These are phyloP conservation scores for Rhegmatorhina hoffmannsi DNA, from an alignment of 2,113 vertebrate genomes.

Conservation along the genomic window DNA sequence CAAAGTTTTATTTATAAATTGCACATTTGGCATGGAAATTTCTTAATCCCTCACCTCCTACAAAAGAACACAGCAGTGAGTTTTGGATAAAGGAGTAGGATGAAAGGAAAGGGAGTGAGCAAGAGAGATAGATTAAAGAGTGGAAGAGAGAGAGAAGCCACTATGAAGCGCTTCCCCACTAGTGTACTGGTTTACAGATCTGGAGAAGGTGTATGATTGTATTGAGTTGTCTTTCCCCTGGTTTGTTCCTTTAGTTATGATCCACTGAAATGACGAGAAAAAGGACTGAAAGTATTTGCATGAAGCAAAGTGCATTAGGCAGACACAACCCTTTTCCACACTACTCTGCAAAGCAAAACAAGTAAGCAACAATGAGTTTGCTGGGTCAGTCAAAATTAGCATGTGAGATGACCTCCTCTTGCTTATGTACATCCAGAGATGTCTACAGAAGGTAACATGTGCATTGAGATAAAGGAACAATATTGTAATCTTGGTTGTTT, in stretches of 20 bases:
- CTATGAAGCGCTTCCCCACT: not conserved
- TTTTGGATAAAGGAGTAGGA: not conserved
- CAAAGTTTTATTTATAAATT: not conserved
- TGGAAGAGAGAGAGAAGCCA: not conserved
- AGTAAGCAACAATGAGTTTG: not conserved
- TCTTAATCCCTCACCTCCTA: not conserved
- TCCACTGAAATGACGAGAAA: not conserved
- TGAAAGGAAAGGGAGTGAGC: not conserved
- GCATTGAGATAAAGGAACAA: not conserved
- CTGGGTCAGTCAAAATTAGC: not conserved
- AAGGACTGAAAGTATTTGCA: not conserved
- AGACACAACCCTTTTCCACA: not conserved
- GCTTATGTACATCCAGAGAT: not conserved
- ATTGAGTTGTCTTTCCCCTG: fast-evolving
- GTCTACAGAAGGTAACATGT: not conserved
- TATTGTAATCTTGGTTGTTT: not conserved
- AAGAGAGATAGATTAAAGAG: not conserved
- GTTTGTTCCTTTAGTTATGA: not conserved
- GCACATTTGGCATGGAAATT: not conserved
- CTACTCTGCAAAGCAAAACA: not conserved
- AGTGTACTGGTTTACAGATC: not conserved
- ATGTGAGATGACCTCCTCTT: not conserved
- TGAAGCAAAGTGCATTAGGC: not conserved
- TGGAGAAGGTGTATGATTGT: not conserved
- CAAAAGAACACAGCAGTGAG: not conserved